Percentiles rank a stretch among this genome's conserved stretches.
Conservation (phyloP, 2,797 vertebrate genomes). For the Scleropages formosus region DNA sequence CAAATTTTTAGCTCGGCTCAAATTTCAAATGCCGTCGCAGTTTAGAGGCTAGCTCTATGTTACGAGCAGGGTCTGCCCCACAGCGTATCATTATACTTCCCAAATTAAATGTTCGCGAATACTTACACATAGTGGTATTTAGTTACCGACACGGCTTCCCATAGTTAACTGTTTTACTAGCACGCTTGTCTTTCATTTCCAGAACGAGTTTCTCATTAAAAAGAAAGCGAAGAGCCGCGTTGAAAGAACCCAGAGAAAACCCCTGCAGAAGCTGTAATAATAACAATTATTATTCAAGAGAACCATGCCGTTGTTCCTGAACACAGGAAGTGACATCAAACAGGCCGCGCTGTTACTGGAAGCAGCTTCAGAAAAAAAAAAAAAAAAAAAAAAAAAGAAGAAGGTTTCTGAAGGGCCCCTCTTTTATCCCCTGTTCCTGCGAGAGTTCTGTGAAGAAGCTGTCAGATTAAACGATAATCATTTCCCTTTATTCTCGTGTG, state of each 20-base stretch:
- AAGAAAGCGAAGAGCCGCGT: slow-evolving; percentile 41
- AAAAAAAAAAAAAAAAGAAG: slow-evolving; percentile 44
- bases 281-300: slow-evolving; percentile 54
- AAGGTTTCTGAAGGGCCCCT: slow-evolving; percentile 40
- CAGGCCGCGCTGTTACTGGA: slow-evolving; percentile 69
- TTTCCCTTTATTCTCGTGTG: slow-evolving; percentile 41
- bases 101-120: slow-evolving; percentile 11
- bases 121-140: too few species aligned
- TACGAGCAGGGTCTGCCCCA: neutral
- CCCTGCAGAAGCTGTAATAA: slow-evolving; percentile 48
- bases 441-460: slow-evolving; percentile 30
- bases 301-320: slow-evolving; percentile 60
- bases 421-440: slow-evolving; percentile 38
- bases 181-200: slow-evolving; percentile 19
- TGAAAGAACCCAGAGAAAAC: slow-evolving; percentile 51
- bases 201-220: slow-evolving; percentile 43
- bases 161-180: too few species aligned
- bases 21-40: neutral
- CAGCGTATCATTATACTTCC: neutral
- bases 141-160: too few species aligned
- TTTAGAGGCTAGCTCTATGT: neutral
- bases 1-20: slow-evolving; percentile 6
- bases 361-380: slow-evolving; percentile 52
- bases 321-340: slow-evolving; percentile 74
- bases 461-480: slow-evolving; percentile 39